These are phyloP conservation scores for Cyclopterus lumpus DNA, from an alignment of 2,797 vertebrate genomes.

Conservation along the genomic window DNA sequence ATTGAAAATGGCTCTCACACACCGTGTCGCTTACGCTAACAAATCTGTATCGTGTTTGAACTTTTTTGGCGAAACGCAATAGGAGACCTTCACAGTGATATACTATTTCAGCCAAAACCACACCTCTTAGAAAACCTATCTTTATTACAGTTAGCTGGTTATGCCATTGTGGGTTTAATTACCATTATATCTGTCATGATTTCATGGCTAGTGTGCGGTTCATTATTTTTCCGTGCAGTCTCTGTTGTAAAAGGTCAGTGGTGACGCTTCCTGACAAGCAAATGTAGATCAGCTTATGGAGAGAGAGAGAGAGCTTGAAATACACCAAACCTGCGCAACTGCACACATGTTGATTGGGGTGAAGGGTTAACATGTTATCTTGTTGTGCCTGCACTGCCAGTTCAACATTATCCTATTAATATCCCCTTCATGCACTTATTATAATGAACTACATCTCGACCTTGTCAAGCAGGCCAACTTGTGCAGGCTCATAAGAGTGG, in stretches of 20 bases:
- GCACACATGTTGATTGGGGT: conserved; percentile 34
- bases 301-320: conserved; percentile 3
- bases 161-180: conserved; percentile 57
- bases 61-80: background rate
- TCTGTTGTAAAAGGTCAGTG: conserved; percentile 70
- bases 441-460: conserved; percentile 33
- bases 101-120: conserved; percentile 4
- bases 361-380: conserved; percentile 42
- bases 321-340: conserved; percentile 9
- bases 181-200: conserved; percentile 57
- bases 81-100: background rate
- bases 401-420: conserved; percentile 34
- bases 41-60: conserved; percentile 20
- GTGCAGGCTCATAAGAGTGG: background rate
- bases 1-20: conserved; percentile 28
- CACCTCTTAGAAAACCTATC: conserved; percentile 8
- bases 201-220: conserved; percentile 41
- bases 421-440: conserved; percentile 18
- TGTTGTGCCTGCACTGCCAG: conserved; percentile 13
- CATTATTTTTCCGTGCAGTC: conserved; percentile 71
- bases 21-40: background rate
- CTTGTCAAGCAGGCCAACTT: conserved; percentile 14
- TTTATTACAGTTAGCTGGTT: conserved; percentile 24
- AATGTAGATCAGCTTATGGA: conserved; percentile 29
- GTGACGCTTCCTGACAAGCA: conserved; percentile 57